Conservation (phyloP, 2,113 vertebrate species). For the Morone chrysops region DNA sequence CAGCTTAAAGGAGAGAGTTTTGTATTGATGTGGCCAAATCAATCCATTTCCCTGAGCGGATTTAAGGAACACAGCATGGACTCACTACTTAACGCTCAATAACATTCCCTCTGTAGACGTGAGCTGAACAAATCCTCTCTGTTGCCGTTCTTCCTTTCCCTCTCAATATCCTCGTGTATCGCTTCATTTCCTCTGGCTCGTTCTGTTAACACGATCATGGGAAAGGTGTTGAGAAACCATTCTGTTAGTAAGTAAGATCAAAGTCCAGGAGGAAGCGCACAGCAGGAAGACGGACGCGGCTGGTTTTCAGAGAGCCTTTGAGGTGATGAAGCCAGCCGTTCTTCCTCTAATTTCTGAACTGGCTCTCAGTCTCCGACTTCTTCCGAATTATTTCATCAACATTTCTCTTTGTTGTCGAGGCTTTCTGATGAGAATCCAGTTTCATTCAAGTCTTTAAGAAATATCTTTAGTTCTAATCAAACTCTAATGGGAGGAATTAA, state of each 20-base stretch:
- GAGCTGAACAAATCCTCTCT: conserved; percentile 6
- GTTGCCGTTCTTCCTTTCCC: background rate
- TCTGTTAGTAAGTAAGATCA: background rate
- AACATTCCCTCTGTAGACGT: background rate
- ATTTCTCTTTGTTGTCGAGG: conserved; percentile 1
- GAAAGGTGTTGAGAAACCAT: background rate
- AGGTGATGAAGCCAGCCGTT: background rate
- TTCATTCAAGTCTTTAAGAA: background rate
- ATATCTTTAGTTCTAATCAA: conserved; percentile 24
- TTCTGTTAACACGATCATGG: background rate
- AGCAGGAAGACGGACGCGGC: background rate
- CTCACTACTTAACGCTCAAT: conserved; percentile 3
- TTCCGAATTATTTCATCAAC: background rate
- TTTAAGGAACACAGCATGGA: background rate
- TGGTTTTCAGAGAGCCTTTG: background rate
- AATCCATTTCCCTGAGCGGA: background rate
- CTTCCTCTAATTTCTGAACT: background rate
- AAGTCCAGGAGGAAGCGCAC: background rate
- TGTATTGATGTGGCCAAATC: background rate
- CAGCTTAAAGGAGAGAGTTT: background rate
- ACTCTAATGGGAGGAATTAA: conserved; percentile 25
- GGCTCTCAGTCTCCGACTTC: background rate
- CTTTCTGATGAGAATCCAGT: conserved; percentile 7
- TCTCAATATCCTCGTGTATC: background rate
- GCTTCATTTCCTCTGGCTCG: background rate